Percentiles rank a stretch among this genome's conserved stretches.
Evolutionary conservation across 2,797 vertebrate species (phyloP).

Genomic region (Agapornis canus): DNA sequence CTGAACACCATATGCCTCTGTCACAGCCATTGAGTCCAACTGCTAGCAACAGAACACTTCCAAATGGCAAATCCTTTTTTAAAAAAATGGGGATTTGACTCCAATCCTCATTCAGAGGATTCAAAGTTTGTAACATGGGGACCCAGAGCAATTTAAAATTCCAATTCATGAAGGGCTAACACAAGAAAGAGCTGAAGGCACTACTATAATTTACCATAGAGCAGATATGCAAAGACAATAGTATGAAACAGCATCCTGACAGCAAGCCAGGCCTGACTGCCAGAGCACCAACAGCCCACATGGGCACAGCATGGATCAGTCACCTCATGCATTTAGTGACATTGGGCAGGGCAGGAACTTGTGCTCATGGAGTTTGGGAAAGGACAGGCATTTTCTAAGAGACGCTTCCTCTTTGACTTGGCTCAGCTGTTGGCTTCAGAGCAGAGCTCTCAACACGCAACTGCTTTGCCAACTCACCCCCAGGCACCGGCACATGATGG

Average conservation of each 20-base stretch:
- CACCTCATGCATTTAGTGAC: background rate
- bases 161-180: slow-evolving; percentile 1
- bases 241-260: background rate
- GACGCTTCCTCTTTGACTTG: background rate
- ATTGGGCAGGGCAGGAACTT: background rate
- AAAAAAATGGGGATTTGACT: background rate
- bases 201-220: background rate
- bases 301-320: background rate
- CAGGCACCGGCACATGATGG: background rate
- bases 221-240: background rate
- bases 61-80: background rate
- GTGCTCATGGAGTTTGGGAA: background rate
- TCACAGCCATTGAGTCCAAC: background rate
- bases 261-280: background rate
- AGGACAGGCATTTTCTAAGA: background rate
- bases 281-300: fast-evolving
- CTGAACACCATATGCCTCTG: background rate
- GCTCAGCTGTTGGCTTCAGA: fast-evolving
- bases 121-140: background rate
- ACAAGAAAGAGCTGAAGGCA: slow-evolving; percentile 1
- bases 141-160: background rate
- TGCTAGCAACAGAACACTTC: background rate
- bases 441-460: fast-evolving
- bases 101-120: background rate
- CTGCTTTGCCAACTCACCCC: background rate